Conservation (phyloP, 1,140 invertebrate species). For the Gryllus bimaculatus region DNA sequence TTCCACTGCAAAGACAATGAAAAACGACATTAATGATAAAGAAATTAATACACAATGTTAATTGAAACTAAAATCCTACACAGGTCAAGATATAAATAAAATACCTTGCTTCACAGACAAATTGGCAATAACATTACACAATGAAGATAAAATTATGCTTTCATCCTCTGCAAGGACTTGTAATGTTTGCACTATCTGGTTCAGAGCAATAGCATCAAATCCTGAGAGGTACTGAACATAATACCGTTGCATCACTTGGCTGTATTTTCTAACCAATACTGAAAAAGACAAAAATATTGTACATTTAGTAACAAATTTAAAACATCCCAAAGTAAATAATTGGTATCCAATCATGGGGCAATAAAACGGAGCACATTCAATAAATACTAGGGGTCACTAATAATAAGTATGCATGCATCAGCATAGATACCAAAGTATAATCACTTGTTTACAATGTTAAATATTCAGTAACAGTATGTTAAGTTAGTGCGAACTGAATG, state of each 20-base stretch:
- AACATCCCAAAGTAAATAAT: background rate
- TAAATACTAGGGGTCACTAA: no score
- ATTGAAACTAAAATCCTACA: background rate
- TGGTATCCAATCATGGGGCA: background rate
- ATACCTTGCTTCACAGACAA: constrained; percentile 81
- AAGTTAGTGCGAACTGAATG: no score
- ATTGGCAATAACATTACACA: constrained; percentile 80
- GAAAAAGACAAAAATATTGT: constrained; percentile 20
- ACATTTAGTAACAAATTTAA: constrained; percentile 1
- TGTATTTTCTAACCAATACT: constrained; percentile 87
- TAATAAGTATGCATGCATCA: no score
- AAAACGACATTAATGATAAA: constrained; percentile 6
- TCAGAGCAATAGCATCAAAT: constrained; percentile 87
- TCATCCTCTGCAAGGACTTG: constrained; percentile 82
- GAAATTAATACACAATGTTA: background rate
- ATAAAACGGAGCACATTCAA: no score
- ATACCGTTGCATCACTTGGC: constrained; percentile 94
- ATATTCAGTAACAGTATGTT: no score
- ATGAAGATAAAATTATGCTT: constrained; percentile 83
- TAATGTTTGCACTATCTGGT: constrained; percentile 82
- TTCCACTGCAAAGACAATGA: constrained; percentile 56
- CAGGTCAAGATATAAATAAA: constrained; percentile 8
- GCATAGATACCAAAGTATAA: no score
- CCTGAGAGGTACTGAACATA: constrained; percentile 94
- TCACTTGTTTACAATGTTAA: no score